phyloP scores from a whole-genome alignment of 2,113 vertebrate genomes.

The Narcine bancroftii region DNA sequence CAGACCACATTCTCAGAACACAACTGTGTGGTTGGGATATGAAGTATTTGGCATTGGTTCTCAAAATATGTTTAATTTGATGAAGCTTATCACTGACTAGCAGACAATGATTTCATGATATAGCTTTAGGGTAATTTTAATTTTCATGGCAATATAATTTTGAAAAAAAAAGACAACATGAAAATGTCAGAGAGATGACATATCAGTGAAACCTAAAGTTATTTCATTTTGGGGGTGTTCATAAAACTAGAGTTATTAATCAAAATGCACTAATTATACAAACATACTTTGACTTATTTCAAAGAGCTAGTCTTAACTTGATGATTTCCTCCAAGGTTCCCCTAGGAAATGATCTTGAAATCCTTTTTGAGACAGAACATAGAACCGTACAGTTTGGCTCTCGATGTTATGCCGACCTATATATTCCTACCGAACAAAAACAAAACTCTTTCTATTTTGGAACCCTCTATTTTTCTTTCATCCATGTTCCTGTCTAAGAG shows the following conservation, averaged over 20 bases:
- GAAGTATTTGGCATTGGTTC: not conserved
- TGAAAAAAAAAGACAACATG: not conserved
- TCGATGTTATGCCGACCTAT: too few species aligned
- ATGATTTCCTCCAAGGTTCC: not conserved
- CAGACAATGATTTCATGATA: conserved; percentile 12
- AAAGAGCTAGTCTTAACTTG: not conserved
- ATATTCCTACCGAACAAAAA: too few species aligned
- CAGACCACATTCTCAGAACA: not conserved
- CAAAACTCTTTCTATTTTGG: too few species aligned
- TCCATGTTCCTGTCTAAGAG: too few species aligned
- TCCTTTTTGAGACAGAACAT: not conserved
- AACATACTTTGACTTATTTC: not conserved
- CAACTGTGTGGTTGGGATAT: not conserved
- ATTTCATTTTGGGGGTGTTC: not conserved
- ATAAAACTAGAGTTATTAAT: not conserved
- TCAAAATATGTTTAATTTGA: conserved; percentile 15
- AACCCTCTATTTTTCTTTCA: too few species aligned
- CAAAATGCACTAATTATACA: not conserved
- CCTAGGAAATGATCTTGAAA: too few species aligned
- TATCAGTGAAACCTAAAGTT: not conserved
- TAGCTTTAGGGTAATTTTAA: conserved; percentile 3
- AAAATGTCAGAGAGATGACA: conserved; percentile 4
- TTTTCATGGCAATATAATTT: not conserved
- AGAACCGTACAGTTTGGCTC: too few species aligned
- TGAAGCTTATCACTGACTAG: not conserved